phyloP scores from a whole-genome alignment of 1,140 invertebrate species.

The Pseudomyrmex cubaensis region DNA sequence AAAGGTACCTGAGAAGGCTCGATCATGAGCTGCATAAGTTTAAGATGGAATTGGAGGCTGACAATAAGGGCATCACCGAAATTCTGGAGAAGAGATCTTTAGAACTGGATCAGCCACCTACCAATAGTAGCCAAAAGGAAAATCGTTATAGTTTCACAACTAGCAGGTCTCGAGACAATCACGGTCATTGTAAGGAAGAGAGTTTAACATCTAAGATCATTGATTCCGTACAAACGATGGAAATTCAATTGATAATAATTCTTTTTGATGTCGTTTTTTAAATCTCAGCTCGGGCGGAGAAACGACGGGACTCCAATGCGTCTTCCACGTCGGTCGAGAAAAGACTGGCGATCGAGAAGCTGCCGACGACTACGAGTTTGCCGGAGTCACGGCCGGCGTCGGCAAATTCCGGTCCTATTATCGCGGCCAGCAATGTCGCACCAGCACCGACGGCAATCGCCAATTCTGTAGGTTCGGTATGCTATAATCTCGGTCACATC shows the following conservation, averaged over 20 bases:
- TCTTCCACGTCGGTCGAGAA: constrained; percentile 83
- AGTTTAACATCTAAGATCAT: not conserved
- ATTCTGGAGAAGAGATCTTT: constrained; percentile 96
- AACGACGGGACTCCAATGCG: constrained; percentile 83
- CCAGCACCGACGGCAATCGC: constrained; percentile 77
- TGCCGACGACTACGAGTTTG: constrained; percentile 78
- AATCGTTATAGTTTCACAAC: constrained; percentile 86
- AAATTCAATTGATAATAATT: not conserved
- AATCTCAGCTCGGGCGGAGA: constrained; percentile 80
- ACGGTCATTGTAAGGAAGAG: constrained; percentile 81
- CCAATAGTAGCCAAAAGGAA: constrained; percentile 87
- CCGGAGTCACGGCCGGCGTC: constrained; percentile 82
- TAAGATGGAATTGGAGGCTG: constrained; percentile 99
- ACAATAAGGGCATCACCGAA: constrained; percentile 99
- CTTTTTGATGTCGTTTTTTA: constrained; percentile 3
- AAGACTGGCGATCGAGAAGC: constrained; percentile 82
- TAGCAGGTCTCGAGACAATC: constrained; percentile 83
- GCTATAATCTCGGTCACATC: constrained; percentile 89
- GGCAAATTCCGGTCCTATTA: constrained; percentile 82
- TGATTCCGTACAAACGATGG: not conserved
- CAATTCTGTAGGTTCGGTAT: constrained; percentile 85
- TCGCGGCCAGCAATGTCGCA: constrained; percentile 76
- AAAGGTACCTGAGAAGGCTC: constrained; percentile 95
- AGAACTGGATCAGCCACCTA: constrained; percentile 89
- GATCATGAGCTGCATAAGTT: constrained; percentile 98